Evolutionary conservation across 2,888 invertebrate species (phyloP), one percentile per base, ranked within the genome.

Genomic region (Brachylomia viminalis): DNA sequence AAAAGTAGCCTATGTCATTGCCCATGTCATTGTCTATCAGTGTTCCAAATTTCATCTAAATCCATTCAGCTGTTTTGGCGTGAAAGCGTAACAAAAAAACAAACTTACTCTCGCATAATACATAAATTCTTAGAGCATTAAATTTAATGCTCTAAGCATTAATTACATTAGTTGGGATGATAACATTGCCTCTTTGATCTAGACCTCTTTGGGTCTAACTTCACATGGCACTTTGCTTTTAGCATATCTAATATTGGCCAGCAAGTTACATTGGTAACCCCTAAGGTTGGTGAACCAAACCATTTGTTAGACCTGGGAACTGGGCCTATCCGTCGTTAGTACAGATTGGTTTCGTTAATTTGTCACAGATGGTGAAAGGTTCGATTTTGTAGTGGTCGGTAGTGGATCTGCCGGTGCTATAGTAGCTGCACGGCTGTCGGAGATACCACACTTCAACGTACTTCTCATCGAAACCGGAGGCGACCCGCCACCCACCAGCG

Each of bases 311-410:
- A 52, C 5, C 23, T 66, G 30, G 23, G 30, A 47, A 8, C 23
- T 23, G 15, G 8, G 1, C 17, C 4, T n/a, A 45, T 20, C 23
- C 8, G 13, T n/a, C 10, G 33, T 23, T 30, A 30, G 15, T 38
- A 74, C 47, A 45, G 27, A 65, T 27, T 20, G 13, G n/a, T 42
- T 47, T 38, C 1, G 13, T 61, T 59, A 27, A 17, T 78, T 70
- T 75, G 33, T 38, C 67, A 17, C 86, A 93, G 94, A 92, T 88
- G 92, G 92, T 2, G 92, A 92, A 11, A 84, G 72, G 7, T 93
- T 92, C 58, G 92, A 94, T 86, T 93, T 93, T 84, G 86, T 94
- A 27, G 92, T 94, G 52, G 91, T 93, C 17, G 94, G 94, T 0
- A 90, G 93, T 2, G 94, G 94, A 4, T 93, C 93, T 0, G 92